Base-by-base conservation (phyloP, 2,113 vertebrate species). In the Micronycteris hirsuta region DNA sequence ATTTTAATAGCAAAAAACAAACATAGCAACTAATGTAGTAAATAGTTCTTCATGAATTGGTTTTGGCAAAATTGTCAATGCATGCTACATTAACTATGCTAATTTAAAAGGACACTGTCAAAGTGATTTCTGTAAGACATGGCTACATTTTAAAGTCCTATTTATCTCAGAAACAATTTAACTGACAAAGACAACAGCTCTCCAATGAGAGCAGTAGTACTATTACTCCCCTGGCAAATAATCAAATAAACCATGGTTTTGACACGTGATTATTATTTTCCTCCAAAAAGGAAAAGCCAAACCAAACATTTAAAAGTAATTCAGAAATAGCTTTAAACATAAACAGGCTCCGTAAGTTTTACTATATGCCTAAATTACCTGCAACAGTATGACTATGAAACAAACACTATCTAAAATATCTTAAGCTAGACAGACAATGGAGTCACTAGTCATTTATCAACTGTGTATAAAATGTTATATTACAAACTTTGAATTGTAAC, bases 101-200 rank as follows among this genome's bases (percentile, higher is more conserved):
- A 95, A 95, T 94, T 98, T 96, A 95, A 98, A 98, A 97, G 67
- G 95, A 97, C 95, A 98, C 97, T 89, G 96, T 70, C 95, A 96
- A 92, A 97, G 95, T 95, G 70, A 68, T 87, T 93, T 22, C 96
- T 97, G 74, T 36, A 96, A 93, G 95, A 96, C n/a, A 89, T 89
- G 90, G 63, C 36, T 93, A 70, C 31, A 89, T 65, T 97, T 92
- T n/a, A 91, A 93, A 93, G 47, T 77, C 52, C 78, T 96, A 90
- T 87, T 94, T 96, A 92, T 88, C 92, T 84, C 58, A 96, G 67
- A 94, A 96, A 84, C n/a, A 95, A 76, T 67, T 77, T 93, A 91
- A 81, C 16, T 86, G 58, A 81, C 76, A 94, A 86, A 58, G 38
- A 93, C 28, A 95, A 54, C 3, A 52, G 84, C 85, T 93, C 86